Base-by-base conservation (phyloP, 2,113 vertebrate species). In the Malaclemys terrapin region DNA sequence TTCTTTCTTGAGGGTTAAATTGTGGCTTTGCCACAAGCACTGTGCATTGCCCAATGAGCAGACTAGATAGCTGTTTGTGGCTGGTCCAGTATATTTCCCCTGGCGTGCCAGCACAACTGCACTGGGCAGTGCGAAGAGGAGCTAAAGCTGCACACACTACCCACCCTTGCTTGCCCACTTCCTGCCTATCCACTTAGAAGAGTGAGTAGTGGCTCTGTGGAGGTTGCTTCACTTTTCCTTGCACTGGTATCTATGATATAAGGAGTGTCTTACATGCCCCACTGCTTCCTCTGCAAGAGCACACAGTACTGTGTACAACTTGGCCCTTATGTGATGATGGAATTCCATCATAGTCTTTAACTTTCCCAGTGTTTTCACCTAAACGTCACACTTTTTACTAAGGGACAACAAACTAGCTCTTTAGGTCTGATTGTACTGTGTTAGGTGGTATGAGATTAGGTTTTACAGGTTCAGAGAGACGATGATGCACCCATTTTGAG, bases 171-270 rank as follows among this genome's bases (percentile, higher is more conserved):
- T 42, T 92, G 24, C 53, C 19, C 59, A 27, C n/a, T 86, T 92
- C 87, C 56, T 1, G 1, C 31, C 20, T 50, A 83, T 49, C 78
- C 1, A 6, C 88, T 87, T 65, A 35, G 14, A 65, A 65, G 62
- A 65, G 31, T 16, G 14, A 65, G 6, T 35, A 65, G 14, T 65
- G 62, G 31, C 62, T 65, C 12, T 65, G 62, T 65, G 31, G 16
- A 65, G 31, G 16, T 65, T 35, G 29, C 62, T 85, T 81, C 8
- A 0, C 0, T 81, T 84, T 38, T 79, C 42, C 19, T 27, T 85
- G 2, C 3, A 0, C 29, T 7, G 29, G 6, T 62, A 16, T 62
- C 62, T 82, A 79, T 3, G 0, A 31, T 91, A 20, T 10, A 29
- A 5, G 2, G 13, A 2, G 1, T 57, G 52, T 84, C 49, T 10